phyloP scores from a whole-genome alignment of 2,888 invertebrate species.

The Tetragonula carbonaria region DNA sequence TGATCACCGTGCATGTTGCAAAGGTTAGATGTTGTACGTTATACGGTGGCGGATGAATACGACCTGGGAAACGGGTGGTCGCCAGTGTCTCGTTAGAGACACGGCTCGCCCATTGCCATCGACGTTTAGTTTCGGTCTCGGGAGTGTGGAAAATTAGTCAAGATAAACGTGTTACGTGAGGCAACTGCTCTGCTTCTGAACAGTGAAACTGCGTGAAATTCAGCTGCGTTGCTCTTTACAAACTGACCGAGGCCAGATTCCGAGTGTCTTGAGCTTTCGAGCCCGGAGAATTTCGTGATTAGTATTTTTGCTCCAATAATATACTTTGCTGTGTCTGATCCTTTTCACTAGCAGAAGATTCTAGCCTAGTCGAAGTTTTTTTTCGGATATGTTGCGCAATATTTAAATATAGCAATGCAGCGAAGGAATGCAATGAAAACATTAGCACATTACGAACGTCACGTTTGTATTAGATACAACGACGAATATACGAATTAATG shows the following conservation, averaged over 20 bases:
- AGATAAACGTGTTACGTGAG: slow-evolving; percentile 8
- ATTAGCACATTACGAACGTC: too few species aligned
- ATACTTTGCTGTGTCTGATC: too few species aligned
- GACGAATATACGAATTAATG: too few species aligned
- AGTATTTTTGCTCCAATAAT: too few species aligned
- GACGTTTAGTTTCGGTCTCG: slow-evolving; percentile 30
- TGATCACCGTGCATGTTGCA: neutral
- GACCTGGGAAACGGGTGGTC: neutral
- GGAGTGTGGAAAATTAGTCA: slow-evolving; percentile 30
- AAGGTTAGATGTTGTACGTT: neutral
- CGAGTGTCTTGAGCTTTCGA: neutral
- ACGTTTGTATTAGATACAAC: too few species aligned
- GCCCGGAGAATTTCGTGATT: neutral
- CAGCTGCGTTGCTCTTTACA: neutral
- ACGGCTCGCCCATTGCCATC: slow-evolving; percentile 29
- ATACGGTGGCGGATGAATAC: neutral
- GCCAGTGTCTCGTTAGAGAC: slow-evolving; percentile 6
- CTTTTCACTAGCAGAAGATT: too few species aligned
- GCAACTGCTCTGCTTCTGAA: neutral
- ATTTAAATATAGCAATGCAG: too few species aligned
- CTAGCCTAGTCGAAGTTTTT: too few species aligned
- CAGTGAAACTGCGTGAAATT: neutral
- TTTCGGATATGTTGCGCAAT: too few species aligned
- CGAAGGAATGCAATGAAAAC: too few species aligned
- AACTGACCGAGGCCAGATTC: neutral